These are phyloP conservation scores for Yponomeuta malinellus DNA, from an alignment of 2,888 invertebrate genomes.

Conservation along the genomic window DNA sequence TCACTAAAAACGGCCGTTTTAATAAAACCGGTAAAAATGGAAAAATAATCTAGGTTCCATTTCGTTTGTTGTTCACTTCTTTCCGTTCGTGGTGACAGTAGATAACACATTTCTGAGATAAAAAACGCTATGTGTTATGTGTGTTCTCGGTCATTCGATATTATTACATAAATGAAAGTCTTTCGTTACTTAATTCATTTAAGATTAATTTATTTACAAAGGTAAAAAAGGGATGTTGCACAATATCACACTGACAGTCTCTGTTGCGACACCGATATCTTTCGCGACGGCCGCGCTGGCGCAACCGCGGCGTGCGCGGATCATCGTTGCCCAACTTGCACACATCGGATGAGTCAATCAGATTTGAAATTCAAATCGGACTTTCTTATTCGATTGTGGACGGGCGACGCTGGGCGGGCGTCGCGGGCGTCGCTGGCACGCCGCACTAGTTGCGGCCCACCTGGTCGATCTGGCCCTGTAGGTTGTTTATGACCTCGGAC, in stretches of 20 bases:
- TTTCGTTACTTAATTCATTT: conserved; percentile 49
- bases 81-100: too few species aligned
- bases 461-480: conserved; percentile 89
- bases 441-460: conserved; percentile 78
- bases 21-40: too few species aligned
- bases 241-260: conserved; percentile 65
- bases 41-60: too few species aligned
- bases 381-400: neutral
- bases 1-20: too few species aligned
- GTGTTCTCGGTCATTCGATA: too few species aligned
- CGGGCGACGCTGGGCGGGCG: neutral
- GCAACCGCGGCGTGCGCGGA: conserved; percentile 81
- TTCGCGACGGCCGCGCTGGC: conserved; percentile 76
- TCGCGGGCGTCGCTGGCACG: neutral
- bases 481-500: conserved; percentile 90
- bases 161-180: conserved; percentile 45
- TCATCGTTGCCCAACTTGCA: conserved; percentile 77
- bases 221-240: conserved; percentile 60
- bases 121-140: too few species aligned
- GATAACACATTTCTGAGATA: too few species aligned
- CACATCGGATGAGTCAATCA: conserved; percentile 34
- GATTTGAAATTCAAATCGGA: conserved; percentile 20
- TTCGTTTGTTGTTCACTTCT: too few species aligned
- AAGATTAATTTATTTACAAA: conserved; percentile 63
- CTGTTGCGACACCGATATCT: conserved; percentile 66